Base-by-base conservation (phyloP, 2,888 invertebrate genomes). In the Panopea generosa region DNA sequence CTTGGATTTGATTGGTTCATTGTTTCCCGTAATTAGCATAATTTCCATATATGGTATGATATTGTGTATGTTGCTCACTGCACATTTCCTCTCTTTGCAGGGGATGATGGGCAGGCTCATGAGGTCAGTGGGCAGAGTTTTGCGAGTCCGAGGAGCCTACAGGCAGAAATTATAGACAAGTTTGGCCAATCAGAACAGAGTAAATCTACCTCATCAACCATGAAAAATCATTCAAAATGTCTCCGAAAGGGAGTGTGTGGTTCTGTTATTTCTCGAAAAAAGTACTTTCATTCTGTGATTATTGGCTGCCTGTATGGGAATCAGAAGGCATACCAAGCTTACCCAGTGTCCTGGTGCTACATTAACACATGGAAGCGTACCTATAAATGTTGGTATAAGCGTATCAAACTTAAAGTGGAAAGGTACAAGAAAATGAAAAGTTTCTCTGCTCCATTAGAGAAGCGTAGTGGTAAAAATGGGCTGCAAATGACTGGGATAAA, bases 51-150 rank as follows among this genome's bases (percentile, higher is more conserved):
- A 33, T 33, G 33, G 33, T 33, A 33, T 4, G 33, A 11, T 33
- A 33, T 50, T 68, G 75, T 80, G 80, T 76, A 73, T 72, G 72
- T 72, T 62, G 45, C 40, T 69, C 57, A 57, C 20, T 75, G 80
- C 80, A 80, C 80, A 80, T 76, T 72, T 80, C 80, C 57, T 80
- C 80, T 80, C 69, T 18, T 80, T 80, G n/a, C 76, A 80, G 80
- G 76, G 69, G 56, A 62, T 18, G 55, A 49, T 4, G 40, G 52
- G 38, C 60, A 47, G 49, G 60, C 20, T 9, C 47, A 45, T 27
- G 24, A 47, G 45, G 49, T 45, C 11, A 7, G 18, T 20, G 2
- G 33, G 49, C 33, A 11, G 33, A 33, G 33, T 33, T 33, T 7
- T 33, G 33, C 45, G 56, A 56, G 29, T 47, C 24, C 29, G 47